Evolutionary conservation across 1,140 invertebrate species (phyloP).

Genomic region (Arion vulgaris): DNA sequence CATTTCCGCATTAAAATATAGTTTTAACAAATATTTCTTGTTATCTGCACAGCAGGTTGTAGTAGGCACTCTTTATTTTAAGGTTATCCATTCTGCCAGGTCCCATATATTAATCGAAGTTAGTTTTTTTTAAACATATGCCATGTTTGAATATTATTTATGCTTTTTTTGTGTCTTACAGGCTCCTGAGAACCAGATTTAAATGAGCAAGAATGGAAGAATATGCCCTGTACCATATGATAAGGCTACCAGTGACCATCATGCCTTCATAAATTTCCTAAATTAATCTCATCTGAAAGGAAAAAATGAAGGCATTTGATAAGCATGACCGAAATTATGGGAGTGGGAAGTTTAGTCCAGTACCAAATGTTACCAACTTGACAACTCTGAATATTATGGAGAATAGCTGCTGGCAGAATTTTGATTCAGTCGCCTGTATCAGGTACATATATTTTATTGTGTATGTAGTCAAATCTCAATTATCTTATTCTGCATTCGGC

Average conservation of each 20-base stretch:
- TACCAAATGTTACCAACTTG: conserved; percentile 26
- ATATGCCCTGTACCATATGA: neutral
- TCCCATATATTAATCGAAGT: too few species aligned
- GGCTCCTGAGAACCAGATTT: neutral
- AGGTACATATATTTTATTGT: conserved; percentile 11
- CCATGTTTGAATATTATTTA: too few species aligned
- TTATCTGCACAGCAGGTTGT: too few species aligned
- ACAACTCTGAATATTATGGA: conserved; percentile 30
- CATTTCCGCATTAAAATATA: too few species aligned
- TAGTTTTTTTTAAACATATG: too few species aligned
- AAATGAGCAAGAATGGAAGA: neutral
- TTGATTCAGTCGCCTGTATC: conserved; percentile 30
- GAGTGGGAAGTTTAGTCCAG: neutral
- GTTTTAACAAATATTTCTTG: too few species aligned
- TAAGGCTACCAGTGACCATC: neutral
- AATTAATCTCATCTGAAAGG: neutral
- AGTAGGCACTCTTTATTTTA: too few species aligned
- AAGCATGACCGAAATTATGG: neutral
- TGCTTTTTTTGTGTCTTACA: neutral
- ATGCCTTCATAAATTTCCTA: neutral
- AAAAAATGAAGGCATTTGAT: neutral
- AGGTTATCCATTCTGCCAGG: too few species aligned
- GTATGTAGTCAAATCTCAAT: too few species aligned
- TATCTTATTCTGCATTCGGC: too few species aligned
- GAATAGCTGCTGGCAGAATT: conserved; percentile 26